Conservation (phyloP, 2,113 vertebrate species). For the Vulpes vulpes region DNA sequence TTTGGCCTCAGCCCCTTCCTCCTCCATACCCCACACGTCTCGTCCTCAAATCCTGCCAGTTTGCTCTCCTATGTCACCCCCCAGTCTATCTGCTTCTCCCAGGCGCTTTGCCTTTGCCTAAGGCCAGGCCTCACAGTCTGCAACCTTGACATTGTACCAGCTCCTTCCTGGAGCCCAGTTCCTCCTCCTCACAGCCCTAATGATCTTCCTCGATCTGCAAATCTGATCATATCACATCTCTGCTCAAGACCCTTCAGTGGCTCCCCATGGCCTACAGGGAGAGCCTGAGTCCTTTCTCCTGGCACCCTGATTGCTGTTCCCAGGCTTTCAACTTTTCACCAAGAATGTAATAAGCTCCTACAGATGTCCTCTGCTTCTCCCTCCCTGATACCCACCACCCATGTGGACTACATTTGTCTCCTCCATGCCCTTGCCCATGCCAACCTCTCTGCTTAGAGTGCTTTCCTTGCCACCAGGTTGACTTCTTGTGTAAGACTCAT, state of each 20-base stretch:
- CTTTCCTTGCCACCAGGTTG: too few species aligned
- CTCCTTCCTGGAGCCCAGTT: not conserved
- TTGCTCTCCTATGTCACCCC: not conserved
- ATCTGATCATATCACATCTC: not conserved
- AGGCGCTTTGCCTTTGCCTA: too few species aligned
- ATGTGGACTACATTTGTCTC: not conserved
- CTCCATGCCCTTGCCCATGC: not conserved
- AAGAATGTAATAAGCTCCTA: not conserved
- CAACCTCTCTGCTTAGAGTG: not conserved
- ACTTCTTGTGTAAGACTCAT: not conserved
- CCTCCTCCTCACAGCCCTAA: not conserved
- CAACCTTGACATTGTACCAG: not conserved
- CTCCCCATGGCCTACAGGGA: not conserved
- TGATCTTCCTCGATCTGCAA: not conserved
- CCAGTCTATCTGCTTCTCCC: not conserved
- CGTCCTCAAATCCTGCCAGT: not conserved
- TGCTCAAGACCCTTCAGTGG: not conserved
- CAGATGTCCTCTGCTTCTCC: not conserved
- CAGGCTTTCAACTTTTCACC: not conserved
- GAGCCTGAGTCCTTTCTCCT: too few species aligned
- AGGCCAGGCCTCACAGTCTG: not conserved
- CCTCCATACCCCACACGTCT: too few species aligned
- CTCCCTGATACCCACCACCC: too few species aligned
- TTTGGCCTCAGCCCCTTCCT: too few species aligned
- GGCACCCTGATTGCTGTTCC: not conserved